Conservation (phyloP, 2,797 vertebrate species). For the Anguilla marmorata region DNA sequence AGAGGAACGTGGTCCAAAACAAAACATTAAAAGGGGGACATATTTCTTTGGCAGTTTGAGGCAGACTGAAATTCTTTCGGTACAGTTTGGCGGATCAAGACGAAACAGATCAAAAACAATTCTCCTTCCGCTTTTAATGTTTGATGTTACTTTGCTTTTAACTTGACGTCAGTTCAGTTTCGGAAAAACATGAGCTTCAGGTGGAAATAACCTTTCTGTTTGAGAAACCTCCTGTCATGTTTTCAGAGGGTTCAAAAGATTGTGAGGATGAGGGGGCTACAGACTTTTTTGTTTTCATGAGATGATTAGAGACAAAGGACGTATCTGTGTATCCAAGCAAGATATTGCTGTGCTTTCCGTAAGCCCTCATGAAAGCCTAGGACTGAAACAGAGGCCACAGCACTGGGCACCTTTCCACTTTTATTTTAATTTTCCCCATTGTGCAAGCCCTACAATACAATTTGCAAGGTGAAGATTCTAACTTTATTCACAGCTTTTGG, state of each 20-base stretch:
- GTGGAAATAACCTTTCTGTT: not conserved
- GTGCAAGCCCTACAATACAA: not conserved
- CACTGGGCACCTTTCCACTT: not conserved
- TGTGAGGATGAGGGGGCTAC: not conserved
- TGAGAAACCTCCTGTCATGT: not conserved
- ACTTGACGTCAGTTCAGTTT: not conserved
- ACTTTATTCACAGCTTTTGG: not conserved
- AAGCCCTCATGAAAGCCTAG: not conserved
- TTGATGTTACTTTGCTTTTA: not conserved
- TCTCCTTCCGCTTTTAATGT: not conserved
- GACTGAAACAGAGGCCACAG: not conserved
- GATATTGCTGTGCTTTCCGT: not conserved
- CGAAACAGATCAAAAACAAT: not conserved
- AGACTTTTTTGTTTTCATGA: not conserved
- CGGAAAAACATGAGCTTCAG: not conserved
- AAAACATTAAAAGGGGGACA: not conserved
- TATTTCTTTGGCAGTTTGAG: not conserved
- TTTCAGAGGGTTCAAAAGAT: not conserved
- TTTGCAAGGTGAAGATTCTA: not conserved
- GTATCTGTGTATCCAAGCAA: not conserved
- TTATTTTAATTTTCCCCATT: not conserved
- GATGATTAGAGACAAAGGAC: not conserved
- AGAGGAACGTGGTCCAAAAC: not conserved
- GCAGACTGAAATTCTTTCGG: not conserved
- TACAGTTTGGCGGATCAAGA: not conserved